Evolutionary conservation across 2,797 vertebrate genomes (phyloP).

Genomic region (Mormyrus hasselquistii): DNA sequence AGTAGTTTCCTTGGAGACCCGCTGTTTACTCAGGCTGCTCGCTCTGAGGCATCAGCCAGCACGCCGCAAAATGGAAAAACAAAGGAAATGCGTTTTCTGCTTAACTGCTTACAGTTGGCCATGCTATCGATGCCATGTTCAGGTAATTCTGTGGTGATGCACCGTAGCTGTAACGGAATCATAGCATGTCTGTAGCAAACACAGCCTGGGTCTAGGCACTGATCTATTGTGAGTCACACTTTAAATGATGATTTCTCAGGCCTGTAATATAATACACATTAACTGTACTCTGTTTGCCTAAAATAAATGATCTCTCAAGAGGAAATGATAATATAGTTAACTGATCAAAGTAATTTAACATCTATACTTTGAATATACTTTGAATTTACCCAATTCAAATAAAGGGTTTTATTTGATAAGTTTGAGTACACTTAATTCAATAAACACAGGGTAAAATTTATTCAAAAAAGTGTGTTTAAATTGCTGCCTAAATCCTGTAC

Average conservation of each 20-base stretch:
- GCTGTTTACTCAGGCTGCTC: slow-evolving; percentile 9
- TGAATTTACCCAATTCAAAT: neutral
- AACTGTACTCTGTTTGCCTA: neutral
- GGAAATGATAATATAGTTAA: neutral
- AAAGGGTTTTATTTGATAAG: neutral
- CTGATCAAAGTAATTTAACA: neutral
- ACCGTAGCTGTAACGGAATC: neutral
- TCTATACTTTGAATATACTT: neutral
- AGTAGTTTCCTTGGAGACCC: slow-evolving; percentile 1
- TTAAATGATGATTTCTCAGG: neutral
- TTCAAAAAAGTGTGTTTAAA: neutral
- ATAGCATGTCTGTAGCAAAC: neutral
- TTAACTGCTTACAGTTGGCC: neutral
- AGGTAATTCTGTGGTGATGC: neutral
- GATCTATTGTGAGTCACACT: neutral
- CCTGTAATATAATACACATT: neutral
- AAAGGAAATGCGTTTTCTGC: neutral
- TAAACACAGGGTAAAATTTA: neutral
- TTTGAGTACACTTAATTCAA: neutral
- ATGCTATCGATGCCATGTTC: neutral
- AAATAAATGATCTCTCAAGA: neutral
- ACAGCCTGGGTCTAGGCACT: neutral
- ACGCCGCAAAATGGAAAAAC: neutral
- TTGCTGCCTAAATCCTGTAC: neutral
- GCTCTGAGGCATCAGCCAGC: neutral